Base-by-base conservation (phyloP, 2,888 invertebrate genomes). In the Drosophila paranaensis region DNA sequence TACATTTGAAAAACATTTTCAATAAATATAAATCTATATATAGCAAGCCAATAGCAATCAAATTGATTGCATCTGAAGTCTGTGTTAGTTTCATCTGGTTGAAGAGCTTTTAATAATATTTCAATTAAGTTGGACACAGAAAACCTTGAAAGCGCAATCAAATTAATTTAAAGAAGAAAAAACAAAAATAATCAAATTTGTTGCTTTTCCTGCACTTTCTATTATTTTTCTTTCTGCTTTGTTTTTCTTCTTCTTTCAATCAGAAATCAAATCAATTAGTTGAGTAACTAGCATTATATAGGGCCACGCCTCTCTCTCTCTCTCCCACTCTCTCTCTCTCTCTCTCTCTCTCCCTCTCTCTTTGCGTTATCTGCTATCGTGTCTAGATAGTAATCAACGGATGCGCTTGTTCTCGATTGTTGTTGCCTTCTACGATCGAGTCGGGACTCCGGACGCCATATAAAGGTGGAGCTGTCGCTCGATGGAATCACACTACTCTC, bases 321-420 rank as follows among this genome's bases (percentile, higher is more conserved):
- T 10, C 0, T n/a, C 16, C 9, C 14, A 0, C 13, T 51, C 20
- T 20, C 10, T 10, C 35, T 4, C 8, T 8, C 11, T 37, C 14
- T 14, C 13, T 45, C 40, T 25, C 14, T 30, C 30, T 6, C 27
- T 40, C 27, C 3, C 13, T 1, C 14, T n/a, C 37, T 14, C 37
- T 37, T 6, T 27, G 27, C 27, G 61, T 46, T 30, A 35, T 45
- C 61, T 56, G 42, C 63, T 69, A 70, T 81, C 74, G 46, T 67
- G 43, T 37, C 20, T 14, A 6, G 82, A 88, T 82, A 78, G 60
- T 63, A 69, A 75, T 81, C 84, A 70, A 83, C 75, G 53, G 64
- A 73, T 81, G 72, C 57, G 71, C 55, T 56, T 68, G 75, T 79
- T 66, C 56, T 64, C 50, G 54, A 51, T 46, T 45, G 57, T 11